phyloP scores from a whole-genome alignment of 2,888 invertebrate species.

The Coecobrya sp. region DNA sequence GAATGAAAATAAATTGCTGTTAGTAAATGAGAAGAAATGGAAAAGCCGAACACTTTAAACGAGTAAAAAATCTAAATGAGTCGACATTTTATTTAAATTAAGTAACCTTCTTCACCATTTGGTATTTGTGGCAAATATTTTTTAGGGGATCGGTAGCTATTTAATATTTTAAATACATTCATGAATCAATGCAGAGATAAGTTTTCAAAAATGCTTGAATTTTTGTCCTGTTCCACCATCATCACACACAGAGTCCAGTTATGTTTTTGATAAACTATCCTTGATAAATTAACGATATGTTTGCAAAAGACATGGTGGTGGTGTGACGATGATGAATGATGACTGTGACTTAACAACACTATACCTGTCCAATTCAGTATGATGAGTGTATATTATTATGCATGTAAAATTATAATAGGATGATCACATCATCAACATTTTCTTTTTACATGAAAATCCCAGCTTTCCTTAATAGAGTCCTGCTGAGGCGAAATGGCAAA shows the following conservation, averaged over 20 bases:
- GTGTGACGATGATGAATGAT: conserved; percentile 54
- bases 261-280: neutral
- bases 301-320: conserved; percentile 24
- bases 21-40: too few relatives aligned
- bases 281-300: conserved; percentile 19
- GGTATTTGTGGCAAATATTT: conserved; percentile 10
- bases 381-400: too few relatives aligned
- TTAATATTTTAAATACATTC: neutral
- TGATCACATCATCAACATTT: conserved; percentile 10
- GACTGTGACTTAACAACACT: neutral
- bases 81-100: conserved; percentile 53
- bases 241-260: conserved; percentile 60
- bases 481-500: conserved; percentile 31
- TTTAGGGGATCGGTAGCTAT: neutral
- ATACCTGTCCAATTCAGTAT: conserved; percentile 19
- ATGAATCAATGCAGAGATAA: neutral
- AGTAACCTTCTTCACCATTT: conserved; percentile 14
- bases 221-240: conserved; percentile 3
- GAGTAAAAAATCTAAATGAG: too few relatives aligned
- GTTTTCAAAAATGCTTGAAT: neutral
- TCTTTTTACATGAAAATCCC: neutral
- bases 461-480: conserved; percentile 39
- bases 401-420: neutral
- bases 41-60: neutral
- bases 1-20: too few relatives aligned